Evolutionary conservation across 2,797 vertebrate species (phyloP).

Genomic region (Avahi laniger): DNA sequence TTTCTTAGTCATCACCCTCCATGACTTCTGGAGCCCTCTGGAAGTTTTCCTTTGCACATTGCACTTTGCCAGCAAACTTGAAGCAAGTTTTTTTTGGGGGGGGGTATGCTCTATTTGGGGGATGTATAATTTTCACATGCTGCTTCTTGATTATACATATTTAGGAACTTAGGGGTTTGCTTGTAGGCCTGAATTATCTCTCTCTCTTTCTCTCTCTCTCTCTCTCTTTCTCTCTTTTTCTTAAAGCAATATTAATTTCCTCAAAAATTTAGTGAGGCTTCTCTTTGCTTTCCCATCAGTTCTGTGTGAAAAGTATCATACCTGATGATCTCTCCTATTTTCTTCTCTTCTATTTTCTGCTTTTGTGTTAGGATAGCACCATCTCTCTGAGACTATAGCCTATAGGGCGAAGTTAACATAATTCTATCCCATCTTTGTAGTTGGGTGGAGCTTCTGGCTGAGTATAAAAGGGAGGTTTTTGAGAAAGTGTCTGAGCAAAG

Average conservation of each 20-base stretch:
- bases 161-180: neutral
- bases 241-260: neutral
- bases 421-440: neutral
- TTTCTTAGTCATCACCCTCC: neutral
- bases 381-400: neutral
- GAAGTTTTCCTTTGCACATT: neutral
- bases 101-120: neutral
- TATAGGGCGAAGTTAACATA: neutral
- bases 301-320: neutral
- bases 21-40: neutral
- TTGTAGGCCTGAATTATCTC: neutral
- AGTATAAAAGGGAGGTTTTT: neutral
- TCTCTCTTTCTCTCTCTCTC: neutral
- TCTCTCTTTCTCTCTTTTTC: neutral
- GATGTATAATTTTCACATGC: neutral
- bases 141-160: neutral
- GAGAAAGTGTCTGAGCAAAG: neutral
- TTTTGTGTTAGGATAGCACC: neutral
- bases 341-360: neutral
- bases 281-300: neutral
- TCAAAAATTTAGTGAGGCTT: neutral
- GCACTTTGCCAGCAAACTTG: neutral
- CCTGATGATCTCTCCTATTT: neutral
- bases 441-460: neutral
- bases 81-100: neutral